Conservation (phyloP, 2,888 invertebrate species). For the Elegia similella region DNA sequence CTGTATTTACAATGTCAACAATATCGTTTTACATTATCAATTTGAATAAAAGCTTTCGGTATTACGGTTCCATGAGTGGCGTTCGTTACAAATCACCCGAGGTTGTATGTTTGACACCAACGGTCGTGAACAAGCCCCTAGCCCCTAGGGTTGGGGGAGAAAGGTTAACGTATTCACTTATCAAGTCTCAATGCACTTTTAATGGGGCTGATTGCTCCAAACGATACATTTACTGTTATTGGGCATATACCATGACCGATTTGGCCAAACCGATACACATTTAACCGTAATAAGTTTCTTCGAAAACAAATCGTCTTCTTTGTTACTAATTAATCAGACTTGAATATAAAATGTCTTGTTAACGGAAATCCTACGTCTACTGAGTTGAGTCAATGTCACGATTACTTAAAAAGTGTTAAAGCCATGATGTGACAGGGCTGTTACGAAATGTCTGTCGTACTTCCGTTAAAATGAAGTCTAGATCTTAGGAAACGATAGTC, state of each 20-base stretch:
- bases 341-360: neutral
- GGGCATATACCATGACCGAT: constrained; percentile 3
- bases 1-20: neutral
- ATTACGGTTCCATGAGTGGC: constrained; percentile 26
- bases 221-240: constrained; percentile 19
- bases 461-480: constrained; percentile 1
- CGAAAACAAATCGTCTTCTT: neutral
- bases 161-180: constrained; percentile 71
- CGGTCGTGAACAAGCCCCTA: constrained; percentile 47
- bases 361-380: constrained; percentile 4
- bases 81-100: constrained; percentile 49
- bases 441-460: neutral
- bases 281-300: neutral
- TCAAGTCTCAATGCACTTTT: constrained; percentile 41
- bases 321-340: neutral
- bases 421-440: neutral
- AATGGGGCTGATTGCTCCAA: constrained; percentile 38
- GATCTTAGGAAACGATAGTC: constrained; percentile 2
- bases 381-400: neutral
- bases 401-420: neutral
- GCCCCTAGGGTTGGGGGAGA: constrained; percentile 43
- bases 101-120: constrained; percentile 45
- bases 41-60: constrained; percentile 13
- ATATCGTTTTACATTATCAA: neutral
- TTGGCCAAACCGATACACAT: neutral